Evolutionary conservation across 2,888 invertebrate genomes (phyloP), one percentile per base, ranked within the genome.

Genomic region (Stenurella melanura): DNA sequence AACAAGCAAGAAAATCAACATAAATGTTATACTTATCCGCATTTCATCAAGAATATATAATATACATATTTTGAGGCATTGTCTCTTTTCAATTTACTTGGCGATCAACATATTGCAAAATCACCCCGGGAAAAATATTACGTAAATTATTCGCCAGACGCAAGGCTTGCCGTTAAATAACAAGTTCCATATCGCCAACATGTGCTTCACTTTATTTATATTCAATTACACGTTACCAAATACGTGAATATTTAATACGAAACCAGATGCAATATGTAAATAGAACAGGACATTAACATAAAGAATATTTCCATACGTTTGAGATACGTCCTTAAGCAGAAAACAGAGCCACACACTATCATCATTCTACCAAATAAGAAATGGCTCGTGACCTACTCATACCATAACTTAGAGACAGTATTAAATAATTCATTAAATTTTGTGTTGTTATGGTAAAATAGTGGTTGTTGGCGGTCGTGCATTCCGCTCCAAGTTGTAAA

Each of bases 341-440:
- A 42, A 70, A 60, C 60, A 57, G 30, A 21, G 60, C 60, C 57
- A 18, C n/a, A 61, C 74, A 57, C 69, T 64, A 50, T 77, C 72
- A 74, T 77, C 74, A 73, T 38, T 67, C 66, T 67, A 75, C 79
- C 77, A 79, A 79, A 81, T 80, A 79, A 73, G 82, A 80, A 82
- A 73, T 77, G 74, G 78, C 78, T 78, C 82, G 82, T 82, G 82
- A 82, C 81, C 78, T 76, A 79, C 75, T 78, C 78, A 74, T 75
- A 73, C 77, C 78, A 74, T 79, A 82, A 81, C 73, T 80, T 74
- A 81, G 67, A 67, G 30, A 57, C 70, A 74, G 76, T 82, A 79
- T 78, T 82, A 82, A 82, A 83, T 83, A 83, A 83, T 83, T 83
- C 83, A 83, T 83, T 82, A 82, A 83, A 82, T 81, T 79, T 81